These are phyloP conservation scores for Drosophila neotestacea DNA, from an alignment of 2,888 invertebrate species.

Conservation along the genomic window DNA sequence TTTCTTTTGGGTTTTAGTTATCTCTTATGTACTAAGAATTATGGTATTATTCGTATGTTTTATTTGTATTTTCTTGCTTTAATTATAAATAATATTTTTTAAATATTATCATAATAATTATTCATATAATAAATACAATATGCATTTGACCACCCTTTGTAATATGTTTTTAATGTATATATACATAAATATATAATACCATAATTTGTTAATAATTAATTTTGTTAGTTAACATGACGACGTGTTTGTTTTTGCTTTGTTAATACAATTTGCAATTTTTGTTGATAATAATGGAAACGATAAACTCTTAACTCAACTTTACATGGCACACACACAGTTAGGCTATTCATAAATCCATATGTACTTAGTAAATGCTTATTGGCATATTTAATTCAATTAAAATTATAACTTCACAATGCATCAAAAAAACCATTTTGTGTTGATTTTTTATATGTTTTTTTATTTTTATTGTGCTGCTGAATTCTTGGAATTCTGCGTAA, in stretches of 20 bases:
- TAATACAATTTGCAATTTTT: constrained; percentile 69
- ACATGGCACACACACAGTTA: constrained; percentile 63
- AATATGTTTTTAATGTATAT: constrained; percentile 31
- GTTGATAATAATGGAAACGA: constrained; percentile 50
- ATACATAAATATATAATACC: constrained; percentile 50
- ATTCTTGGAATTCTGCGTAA: constrained; percentile 74
- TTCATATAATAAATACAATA: constrained; percentile 71
- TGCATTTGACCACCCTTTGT: constrained; percentile 56
- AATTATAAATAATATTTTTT: constrained; percentile 66
- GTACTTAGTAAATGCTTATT: constrained; percentile 35
- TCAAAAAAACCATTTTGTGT: constrained; percentile 21
- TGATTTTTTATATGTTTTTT: not conserved
- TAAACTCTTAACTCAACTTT: constrained; percentile 64
- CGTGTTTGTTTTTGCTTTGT: constrained; percentile 79
- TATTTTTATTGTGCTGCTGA: constrained; percentile 35
- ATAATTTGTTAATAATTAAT: constrained; percentile 68
- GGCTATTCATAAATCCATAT: constrained; percentile 33
- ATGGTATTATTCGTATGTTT: constrained; percentile 40
- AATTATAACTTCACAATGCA: constrained; percentile 53
- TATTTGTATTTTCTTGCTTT: constrained; percentile 40
- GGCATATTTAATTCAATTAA: constrained; percentile 44
- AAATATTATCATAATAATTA: constrained; percentile 71
- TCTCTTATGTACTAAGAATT: constrained; percentile 59
- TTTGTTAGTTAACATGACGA: constrained; percentile 83
- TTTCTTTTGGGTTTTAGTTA: constrained; percentile 37